Evolutionary conservation across 2,888 invertebrate genomes (phyloP).

Genomic region (Andrena bicolor): DNA sequence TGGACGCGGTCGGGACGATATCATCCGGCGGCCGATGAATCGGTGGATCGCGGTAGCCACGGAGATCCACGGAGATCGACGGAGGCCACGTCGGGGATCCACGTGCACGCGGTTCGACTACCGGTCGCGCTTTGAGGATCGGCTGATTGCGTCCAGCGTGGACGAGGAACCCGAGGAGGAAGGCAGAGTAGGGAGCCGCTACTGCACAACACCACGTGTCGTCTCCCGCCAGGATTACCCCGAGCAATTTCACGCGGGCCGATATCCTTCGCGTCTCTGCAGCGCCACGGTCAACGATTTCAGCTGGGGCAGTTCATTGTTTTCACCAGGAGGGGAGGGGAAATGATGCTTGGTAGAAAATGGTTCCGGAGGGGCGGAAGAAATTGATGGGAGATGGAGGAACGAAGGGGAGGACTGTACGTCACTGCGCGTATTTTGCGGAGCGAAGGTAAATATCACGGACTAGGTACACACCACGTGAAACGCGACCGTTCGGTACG

Average conservation of each 20-base stretch:
- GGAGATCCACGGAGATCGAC: slow-evolving; percentile 40
- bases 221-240: slow-evolving; percentile 72
- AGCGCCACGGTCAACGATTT: slow-evolving; percentile 15
- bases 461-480: background rate
- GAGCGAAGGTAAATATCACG: background rate
- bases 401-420: too few relatives aligned
- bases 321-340: background rate
- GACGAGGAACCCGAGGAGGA: slow-evolving; percentile 71
- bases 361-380: too few relatives aligned
- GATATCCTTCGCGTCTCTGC: slow-evolving; percentile 5
- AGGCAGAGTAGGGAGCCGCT: slow-evolving; percentile 70
- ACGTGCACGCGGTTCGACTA: slow-evolving; percentile 76
- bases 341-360: background rate
- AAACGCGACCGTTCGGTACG: background rate
- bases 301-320: background rate
- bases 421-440: background rate
- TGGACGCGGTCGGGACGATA: slow-evolving; percentile 30
- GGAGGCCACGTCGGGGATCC: slow-evolving; percentile 52
- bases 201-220: slow-evolving; percentile 71
- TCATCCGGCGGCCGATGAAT: slow-evolving; percentile 23
- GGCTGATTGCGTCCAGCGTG: slow-evolving; percentile 75
- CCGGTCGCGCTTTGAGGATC: slow-evolving; percentile 76
- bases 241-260: slow-evolving; percentile 46
- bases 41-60: slow-evolving; percentile 36
- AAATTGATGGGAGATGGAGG: background rate